Evolutionary conservation across 37 sponge, comb jelly and placozoan species (phyloP).

Genomic region (Cliona cf. orientalis): DNA sequence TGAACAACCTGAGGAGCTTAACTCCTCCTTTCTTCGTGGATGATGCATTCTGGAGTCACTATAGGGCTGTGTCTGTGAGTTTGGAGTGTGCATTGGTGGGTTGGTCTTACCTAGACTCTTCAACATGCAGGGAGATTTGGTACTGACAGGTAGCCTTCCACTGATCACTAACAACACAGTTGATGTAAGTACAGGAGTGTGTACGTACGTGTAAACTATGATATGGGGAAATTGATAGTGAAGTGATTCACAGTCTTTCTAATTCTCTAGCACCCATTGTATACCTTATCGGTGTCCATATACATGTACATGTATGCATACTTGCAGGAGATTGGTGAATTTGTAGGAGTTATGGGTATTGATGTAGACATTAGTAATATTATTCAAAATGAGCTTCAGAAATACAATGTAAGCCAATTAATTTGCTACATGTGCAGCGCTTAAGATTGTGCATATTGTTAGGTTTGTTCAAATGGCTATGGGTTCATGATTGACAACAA

Average conservation of each 20-base stretch:
- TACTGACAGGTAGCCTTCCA: neutral
- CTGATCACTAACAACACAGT: neutral
- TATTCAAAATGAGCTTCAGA: neutral
- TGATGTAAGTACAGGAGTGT: too few species aligned
- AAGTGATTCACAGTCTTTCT: too few species aligned
- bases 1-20: too few species aligned
- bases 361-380: conserved; percentile 8
- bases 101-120: neutral
- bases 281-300: neutral
- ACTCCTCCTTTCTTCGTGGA: too few species aligned
- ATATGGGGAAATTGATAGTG: too few species aligned
- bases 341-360: conserved; percentile 39
- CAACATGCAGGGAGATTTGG: neutral
- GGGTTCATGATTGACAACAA: conserved; percentile 57
- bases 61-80: conserved; percentile 42
- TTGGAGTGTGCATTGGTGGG: neutral
- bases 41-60: conserved; percentile 30
- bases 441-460: neutral
- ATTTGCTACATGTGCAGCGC: neutral
- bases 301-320: neutral
- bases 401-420: neutral
- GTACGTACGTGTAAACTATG: too few species aligned
- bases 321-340: conserved; percentile 1
- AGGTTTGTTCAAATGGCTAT: conserved; percentile 56
- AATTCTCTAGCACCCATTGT: neutral